Evolutionary conservation across 2,888 invertebrate genomes (phyloP).

Genomic region (Parnassius orleans): DNA sequence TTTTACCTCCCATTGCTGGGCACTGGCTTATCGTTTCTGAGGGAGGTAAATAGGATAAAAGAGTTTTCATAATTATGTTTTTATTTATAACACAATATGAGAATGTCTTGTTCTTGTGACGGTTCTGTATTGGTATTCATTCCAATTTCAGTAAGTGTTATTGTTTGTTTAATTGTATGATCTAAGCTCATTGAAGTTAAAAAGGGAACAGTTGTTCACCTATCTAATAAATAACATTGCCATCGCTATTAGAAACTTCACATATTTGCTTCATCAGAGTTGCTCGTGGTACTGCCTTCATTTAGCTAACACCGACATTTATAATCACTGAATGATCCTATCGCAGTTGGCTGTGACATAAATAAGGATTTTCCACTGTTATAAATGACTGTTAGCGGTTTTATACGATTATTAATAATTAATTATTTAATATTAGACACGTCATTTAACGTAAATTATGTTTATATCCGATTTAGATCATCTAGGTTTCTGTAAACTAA

Average conservation of each 20-base stretch:
- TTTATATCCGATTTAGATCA: slow-evolving; percentile 26
- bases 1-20: too few relatives aligned
- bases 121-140: too few relatives aligned
- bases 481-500: slow-evolving; percentile 36
- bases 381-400: slow-evolving; percentile 37
- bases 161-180: too few relatives aligned
- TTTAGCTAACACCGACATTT: slow-evolving; percentile 36
- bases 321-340: slow-evolving; percentile 38
- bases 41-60: too few relatives aligned
- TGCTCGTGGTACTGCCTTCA: slow-evolving; percentile 5
- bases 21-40: too few relatives aligned
- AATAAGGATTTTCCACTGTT: slow-evolving; percentile 36
- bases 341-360: slow-evolving; percentile 47
- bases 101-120: too few relatives aligned
- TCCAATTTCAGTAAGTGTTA: too few relatives aligned
- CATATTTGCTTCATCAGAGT: slow-evolving; percentile 7
- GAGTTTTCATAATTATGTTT: too few relatives aligned
- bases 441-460: slow-evolving; percentile 28
- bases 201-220: too few relatives aligned
- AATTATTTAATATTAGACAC: slow-evolving; percentile 5
- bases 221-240: background rate
- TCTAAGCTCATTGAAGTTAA: too few relatives aligned
- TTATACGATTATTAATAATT: slow-evolving; percentile 6
- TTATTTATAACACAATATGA: too few relatives aligned
- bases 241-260: background rate